Base-by-base conservation (phyloP, 2,888 invertebrate genomes). In the Terebella lapidaria region DNA sequence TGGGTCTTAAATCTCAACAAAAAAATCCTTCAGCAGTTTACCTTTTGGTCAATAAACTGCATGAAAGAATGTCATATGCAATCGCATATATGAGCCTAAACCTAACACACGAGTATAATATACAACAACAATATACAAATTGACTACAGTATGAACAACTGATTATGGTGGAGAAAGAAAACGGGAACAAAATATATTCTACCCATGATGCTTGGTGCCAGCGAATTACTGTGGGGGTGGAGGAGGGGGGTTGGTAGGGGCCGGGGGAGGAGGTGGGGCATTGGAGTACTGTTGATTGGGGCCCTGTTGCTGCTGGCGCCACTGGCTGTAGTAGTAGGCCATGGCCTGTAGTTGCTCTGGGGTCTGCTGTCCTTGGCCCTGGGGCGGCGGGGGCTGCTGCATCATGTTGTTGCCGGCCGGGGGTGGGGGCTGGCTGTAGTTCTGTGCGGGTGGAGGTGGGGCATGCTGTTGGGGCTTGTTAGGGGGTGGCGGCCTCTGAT, bases 311-410 rank as follows among this genome's bases (percentile, higher is more conserved):
- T 59, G 59, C 30, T 62, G 60, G 57, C 57, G 57, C 64, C 64
- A 64, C 59, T 61, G 61, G 28, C 52, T 61, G 49, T 64, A 64
- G 52, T 64, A 64, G 59, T 58, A 64, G 10, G 64, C 61, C 59
- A 57, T 57, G 25, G 52, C 56, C 59, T 64, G 64, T 29, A 59
- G 30, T 28, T 64, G 61, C 18, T 61, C 59, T 28, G 56, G 60
- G 18, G 28, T 22, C 25, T 53, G 35, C 18, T 30, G 35, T 28
- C 30, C 28, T 28, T 15, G 24, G 10, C 5, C 5, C 24, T 10
- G 49, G 5, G 49, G 49, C 5, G 49, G 18, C 49, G 49, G 49
- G 42, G 10, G 42, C 42, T 35, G 42, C 42, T 35, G 42, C 42
- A 35, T 35, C 42, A 35, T 35, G 42, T 35, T 35, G n/a, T 35